Conservation (phyloP, 2,888 invertebrate genomes). For the Glyphotaelius pellucidus region DNA sequence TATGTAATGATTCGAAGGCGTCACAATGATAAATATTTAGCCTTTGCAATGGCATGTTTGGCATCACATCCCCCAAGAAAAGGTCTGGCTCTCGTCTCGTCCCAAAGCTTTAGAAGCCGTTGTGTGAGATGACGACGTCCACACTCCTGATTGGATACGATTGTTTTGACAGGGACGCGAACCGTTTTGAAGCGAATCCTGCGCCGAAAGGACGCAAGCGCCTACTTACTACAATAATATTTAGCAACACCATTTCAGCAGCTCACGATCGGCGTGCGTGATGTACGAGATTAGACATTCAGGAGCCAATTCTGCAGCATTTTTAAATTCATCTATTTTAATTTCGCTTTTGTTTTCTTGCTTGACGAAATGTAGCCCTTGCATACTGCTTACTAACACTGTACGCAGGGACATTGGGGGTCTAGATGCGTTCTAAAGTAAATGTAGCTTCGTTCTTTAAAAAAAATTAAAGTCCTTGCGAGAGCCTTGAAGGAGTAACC, state of each 20-base stretch:
- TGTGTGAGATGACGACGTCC: not conserved
- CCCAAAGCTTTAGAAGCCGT: not conserved
- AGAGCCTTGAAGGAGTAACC: too few relatives aligned
- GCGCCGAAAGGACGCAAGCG: slow-evolving; percentile 9
- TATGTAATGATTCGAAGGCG: too few relatives aligned
- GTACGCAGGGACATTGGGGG: too few relatives aligned
- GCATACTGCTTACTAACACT: too few relatives aligned
- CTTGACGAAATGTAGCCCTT: too few relatives aligned
- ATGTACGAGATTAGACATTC: not conserved
- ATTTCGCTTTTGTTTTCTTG: too few relatives aligned
- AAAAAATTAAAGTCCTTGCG: too few relatives aligned
- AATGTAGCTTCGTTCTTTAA: too few relatives aligned
- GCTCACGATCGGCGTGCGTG: slow-evolving; percentile 7
- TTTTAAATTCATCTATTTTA: too few relatives aligned
- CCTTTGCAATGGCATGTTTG: not conserved
- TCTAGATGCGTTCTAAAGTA: too few relatives aligned
- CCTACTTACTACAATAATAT: slow-evolving; percentile 17
- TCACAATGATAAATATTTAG: not conserved
- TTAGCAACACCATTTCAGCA: slow-evolving; percentile 6
- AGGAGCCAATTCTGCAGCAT: too few relatives aligned
- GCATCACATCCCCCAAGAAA: not conserved
- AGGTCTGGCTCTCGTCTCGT: not conserved
- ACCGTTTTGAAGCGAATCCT: slow-evolving; percentile 16
- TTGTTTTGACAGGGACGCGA: slow-evolving; percentile 32
- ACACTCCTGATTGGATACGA: slow-evolving; percentile 13